Evolutionary conservation across 1,140 invertebrate genomes (phyloP).

Genomic region (Zeugodacus cucurbitae): DNA sequence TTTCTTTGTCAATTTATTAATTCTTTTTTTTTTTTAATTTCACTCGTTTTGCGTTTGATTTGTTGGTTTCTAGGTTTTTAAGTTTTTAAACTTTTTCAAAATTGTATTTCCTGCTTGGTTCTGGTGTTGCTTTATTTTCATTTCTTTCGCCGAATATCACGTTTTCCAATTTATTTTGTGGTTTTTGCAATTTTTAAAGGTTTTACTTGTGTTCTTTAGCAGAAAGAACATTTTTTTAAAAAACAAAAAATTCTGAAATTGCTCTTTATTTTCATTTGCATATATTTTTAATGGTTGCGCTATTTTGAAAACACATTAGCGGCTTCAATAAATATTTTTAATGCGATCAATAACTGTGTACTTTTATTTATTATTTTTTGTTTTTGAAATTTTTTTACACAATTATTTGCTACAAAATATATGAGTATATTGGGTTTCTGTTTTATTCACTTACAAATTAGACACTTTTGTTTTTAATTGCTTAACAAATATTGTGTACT

Average conservation of each 20-base stretch:
- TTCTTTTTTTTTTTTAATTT: neutral
- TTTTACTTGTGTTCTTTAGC: neutral
- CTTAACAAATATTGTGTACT: neutral
- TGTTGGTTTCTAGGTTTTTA: neutral
- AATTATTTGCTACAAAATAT: too few relatives aligned
- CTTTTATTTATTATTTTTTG: neutral
- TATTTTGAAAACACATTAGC: neutral
- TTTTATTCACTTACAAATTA: neutral
- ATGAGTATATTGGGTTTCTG: neutral
- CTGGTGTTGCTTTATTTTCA: neutral
- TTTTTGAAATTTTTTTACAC: neutral
- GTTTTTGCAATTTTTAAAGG: neutral
- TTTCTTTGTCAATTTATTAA: neutral
- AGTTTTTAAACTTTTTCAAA: slow-evolving; percentile 24
- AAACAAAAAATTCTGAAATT: neutral
- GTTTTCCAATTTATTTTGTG: neutral
- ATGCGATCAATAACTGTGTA: too few relatives aligned
- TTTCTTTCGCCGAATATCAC: neutral
- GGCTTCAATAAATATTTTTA: neutral
- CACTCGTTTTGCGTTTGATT: slow-evolving; percentile 9
- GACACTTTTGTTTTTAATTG: neutral
- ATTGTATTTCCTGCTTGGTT: slow-evolving; percentile 22
- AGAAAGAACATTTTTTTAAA: neutral
- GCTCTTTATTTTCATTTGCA: neutral
- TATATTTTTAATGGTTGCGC: neutral